Percentiles rank a stretch among this genome's conserved stretches.
These are phyloP conservation scores for Eupleurogrammus muticus DNA, from an alignment of 2,797 vertebrate genomes.

Conservation along the genomic window DNA sequence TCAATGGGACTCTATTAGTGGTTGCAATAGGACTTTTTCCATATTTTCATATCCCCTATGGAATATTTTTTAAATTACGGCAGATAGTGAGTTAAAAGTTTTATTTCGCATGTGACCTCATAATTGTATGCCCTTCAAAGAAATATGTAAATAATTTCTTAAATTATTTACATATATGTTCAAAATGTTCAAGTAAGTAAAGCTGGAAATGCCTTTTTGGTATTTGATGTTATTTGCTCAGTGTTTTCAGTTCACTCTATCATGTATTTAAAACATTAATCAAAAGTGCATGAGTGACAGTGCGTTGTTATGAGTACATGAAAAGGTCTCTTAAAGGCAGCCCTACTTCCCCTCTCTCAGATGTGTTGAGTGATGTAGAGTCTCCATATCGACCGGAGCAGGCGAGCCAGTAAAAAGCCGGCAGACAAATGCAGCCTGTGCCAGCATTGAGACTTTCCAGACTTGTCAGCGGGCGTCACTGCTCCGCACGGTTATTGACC, in stretches of 20 bases:
- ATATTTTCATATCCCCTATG: too few species aligned
- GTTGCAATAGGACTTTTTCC: too few species aligned
- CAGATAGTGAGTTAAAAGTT: too few species aligned
- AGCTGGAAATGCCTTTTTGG: background rate
- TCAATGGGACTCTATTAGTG: too few species aligned
- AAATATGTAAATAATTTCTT: constrained; percentile 2
- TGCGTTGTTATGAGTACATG: background rate
- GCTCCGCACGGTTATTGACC: constrained; percentile 6
- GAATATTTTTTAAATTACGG: too few species aligned
- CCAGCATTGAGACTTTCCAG: constrained; percentile 37
- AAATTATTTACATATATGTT: background rate
- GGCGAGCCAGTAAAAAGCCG: constrained; percentile 24
- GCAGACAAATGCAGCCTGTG: constrained; percentile 4
- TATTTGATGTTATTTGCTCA: background rate
- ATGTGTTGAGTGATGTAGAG: constrained; percentile 27
- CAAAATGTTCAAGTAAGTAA: background rate
- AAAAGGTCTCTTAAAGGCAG: constrained; percentile 14
- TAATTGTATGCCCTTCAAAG: too few species aligned
- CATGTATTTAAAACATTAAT: background rate
- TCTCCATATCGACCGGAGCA: constrained; percentile 25
- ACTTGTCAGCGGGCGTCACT: constrained; percentile 5
- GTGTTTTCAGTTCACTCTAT: background rate
- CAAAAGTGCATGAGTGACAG: background rate
- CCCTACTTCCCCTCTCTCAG: constrained; percentile 6
- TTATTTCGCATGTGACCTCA: too few species aligned